Percentiles rank a stretch among this genome's conserved stretches.
These are phyloP conservation scores for Atractosteus spatula DNA, from an alignment of 2,113 vertebrate species.

Conservation along the genomic window DNA sequence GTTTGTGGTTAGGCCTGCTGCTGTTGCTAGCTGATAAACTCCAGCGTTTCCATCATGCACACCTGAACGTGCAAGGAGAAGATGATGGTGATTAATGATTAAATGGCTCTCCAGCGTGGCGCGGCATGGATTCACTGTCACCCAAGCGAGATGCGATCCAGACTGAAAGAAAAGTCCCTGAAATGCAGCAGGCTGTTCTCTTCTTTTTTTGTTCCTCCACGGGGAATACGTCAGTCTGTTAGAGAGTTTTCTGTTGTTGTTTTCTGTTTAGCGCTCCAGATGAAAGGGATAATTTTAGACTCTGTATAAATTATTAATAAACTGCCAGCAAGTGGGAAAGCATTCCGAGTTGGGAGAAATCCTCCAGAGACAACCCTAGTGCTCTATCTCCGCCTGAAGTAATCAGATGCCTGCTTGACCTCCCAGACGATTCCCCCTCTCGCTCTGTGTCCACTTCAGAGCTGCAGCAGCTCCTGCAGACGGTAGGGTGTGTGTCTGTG, in stretches of 20 bases:
- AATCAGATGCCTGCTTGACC: neutral
- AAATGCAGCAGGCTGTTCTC: neutral
- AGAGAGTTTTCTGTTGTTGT: constrained; percentile 3
- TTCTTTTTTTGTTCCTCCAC: constrained; percentile 2
- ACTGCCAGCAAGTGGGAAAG: neutral
- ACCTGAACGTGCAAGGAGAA: constrained; percentile 3
- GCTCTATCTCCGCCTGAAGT: neutral
- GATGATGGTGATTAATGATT: constrained; percentile 12
- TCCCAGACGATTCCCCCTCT: too few relatives aligned
- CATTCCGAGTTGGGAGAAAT: neutral
- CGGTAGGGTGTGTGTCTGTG: too few relatives aligned
- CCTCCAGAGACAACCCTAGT: neutral
- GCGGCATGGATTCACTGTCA: neutral
- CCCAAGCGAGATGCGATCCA: neutral
- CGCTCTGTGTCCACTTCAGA: neutral
- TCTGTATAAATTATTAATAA: constrained; percentile 19
- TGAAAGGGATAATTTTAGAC: constrained; percentile 12
- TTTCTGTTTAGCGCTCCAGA: neutral
- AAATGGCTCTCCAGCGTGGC: neutral
- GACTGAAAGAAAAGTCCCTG: neutral
- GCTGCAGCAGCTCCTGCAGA: neutral
- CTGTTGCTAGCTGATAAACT: neutral
- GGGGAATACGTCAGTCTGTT: neutral
- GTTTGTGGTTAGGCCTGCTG: neutral
- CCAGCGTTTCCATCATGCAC: neutral